Base-by-base conservation (phyloP, 2,113 vertebrate genomes). In the Myodes glareolus region DNA sequence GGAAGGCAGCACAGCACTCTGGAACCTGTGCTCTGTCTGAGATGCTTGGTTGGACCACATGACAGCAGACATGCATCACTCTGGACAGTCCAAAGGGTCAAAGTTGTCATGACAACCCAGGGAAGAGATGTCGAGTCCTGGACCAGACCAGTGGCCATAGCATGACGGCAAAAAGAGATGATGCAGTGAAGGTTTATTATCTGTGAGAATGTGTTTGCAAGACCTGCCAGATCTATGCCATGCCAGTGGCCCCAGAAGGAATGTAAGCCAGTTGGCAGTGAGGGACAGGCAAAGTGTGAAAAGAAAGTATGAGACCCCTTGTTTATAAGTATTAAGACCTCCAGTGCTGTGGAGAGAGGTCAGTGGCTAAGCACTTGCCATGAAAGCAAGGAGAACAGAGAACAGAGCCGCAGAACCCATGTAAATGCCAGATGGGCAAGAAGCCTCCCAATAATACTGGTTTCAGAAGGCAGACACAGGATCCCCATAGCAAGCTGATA, bases 111-210 rank as follows among this genome's bases (percentile, higher is more conserved):
- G 61, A n/a, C 1, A 90, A 27, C 42, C 82, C 52, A 33, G 84
- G 47, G 36, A 50, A 23, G 84, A 36, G 33, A 13, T 2, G n/a
- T 7, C 5, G 21, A 76, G 84, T 14, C 55, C 68, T 10, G 65
- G 55, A 5, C 11, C 7, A 1, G 65, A 55, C 7, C 29, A 17
- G 21, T 3, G 86, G 75, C 42, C 0, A 0, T 19, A 45, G 45
- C 23, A 19, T 36, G 68, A 52, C 72, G 45, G 39, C 12, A 0
- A 23, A 4, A 31, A 21, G 52, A 61, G 42, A 10, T 16, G 3
- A 33, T 50, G 9, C 23, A 2, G 0, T 3, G 39, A 70, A 63
- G 50, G 23, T 50, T 95, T 45, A 0, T 52, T 12, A 75, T 12
- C 31, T 42, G 25, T 5, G 33, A 70, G 0, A 25, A 47, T 1